Percentiles rank a stretch among this genome's conserved stretches.
Conservation (phyloP, 2,797 vertebrate species). For the Hydrophis major region DNA sequence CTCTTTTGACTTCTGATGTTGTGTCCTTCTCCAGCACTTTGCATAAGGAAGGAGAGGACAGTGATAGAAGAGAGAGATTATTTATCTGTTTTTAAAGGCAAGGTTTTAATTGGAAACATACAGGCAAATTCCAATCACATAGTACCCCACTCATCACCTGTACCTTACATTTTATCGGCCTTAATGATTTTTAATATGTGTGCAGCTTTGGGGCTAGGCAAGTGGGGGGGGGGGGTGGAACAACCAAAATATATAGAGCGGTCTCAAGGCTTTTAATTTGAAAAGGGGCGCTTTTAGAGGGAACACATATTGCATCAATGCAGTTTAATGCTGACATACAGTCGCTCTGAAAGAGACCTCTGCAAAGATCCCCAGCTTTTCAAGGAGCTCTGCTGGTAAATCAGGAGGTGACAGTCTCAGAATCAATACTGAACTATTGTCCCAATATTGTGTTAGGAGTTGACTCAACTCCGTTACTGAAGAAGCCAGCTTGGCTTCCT, state of each 20-base stretch:
- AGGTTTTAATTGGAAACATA: slow-evolving; percentile 53
- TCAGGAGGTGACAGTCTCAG: slow-evolving; percentile 34
- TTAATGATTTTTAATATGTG: slow-evolving; percentile 40
- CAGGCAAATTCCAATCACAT: slow-evolving; percentile 51
- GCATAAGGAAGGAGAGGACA: slow-evolving; percentile 31
- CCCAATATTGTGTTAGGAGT: slow-evolving; percentile 48
- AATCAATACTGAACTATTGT: slow-evolving; percentile 37
- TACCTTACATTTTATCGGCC: slow-evolving; percentile 29
- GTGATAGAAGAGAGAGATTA: slow-evolving; percentile 8
- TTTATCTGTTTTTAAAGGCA: slow-evolving; percentile 27
- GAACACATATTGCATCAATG: slow-evolving; percentile 32
- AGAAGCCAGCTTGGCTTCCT: slow-evolving; percentile 39
- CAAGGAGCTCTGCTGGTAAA: slow-evolving; percentile 29
- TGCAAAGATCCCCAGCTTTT: slow-evolving; percentile 34
- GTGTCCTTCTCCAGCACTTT: slow-evolving; percentile 35
- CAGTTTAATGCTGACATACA: slow-evolving; percentile 48
- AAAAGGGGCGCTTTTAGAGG: slow-evolving; percentile 25
- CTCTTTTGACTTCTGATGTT: slow-evolving; percentile 19
- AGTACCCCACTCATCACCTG: slow-evolving; percentile 38
- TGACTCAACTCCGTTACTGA: slow-evolving; percentile 38
- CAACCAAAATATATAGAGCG: background rate
- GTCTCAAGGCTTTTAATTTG: slow-evolving; percentile 26
- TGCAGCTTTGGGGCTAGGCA: background rate
- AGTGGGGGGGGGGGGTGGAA: too few relatives aligned
- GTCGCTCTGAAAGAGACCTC: slow-evolving; percentile 42